A percentile compares a stretch with the other conserved stretches of the same genome.
Evolutionary conservation across 2,797 vertebrate genomes (phyloP).

Genomic region (Molossus molossus): DNA sequence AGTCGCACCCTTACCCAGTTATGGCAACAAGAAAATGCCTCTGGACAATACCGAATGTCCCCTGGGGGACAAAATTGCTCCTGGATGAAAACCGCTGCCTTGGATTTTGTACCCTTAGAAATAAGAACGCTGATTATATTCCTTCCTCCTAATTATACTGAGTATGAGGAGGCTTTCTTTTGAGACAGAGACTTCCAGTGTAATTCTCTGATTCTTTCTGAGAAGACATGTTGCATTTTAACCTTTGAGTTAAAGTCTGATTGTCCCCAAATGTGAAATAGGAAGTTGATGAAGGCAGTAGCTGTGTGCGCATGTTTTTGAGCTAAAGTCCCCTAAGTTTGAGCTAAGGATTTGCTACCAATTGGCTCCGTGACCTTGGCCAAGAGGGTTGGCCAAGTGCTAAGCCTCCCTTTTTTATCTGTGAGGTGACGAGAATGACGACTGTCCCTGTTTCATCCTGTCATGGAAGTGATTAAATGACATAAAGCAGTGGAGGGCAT

Average conservation of each 20-base stretch:
- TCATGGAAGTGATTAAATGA: not conserved
- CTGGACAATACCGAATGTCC: not conserved
- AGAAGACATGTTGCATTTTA: constrained; percentile 41
- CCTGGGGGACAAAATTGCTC: not conserved
- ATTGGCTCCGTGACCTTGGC: not conserved
- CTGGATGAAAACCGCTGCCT: not conserved
- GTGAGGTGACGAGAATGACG: not conserved
- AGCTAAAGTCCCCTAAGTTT: not conserved
- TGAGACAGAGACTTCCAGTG: constrained; percentile 21
- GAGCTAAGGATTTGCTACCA: constrained; percentile 3
- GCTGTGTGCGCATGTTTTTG: not conserved
- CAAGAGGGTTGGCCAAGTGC: not conserved
- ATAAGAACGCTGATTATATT: constrained; percentile 29
- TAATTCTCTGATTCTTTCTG: constrained; percentile 1
- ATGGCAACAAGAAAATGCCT: not conserved
- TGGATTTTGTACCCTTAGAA: constrained; percentile 5
- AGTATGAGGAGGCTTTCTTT: not conserved
- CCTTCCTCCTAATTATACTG: not conserved
- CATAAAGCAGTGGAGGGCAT: not conserved
- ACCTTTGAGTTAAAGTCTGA: not conserved
- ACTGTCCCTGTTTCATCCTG: not conserved
- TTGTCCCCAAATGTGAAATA: not conserved
- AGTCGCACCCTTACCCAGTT: not conserved
- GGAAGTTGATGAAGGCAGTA: not conserved
- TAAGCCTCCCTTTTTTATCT: not conserved